These are phyloP conservation scores for Phycodurus eques DNA, from an alignment of 2,113 vertebrate genomes.

Conservation along the genomic window DNA sequence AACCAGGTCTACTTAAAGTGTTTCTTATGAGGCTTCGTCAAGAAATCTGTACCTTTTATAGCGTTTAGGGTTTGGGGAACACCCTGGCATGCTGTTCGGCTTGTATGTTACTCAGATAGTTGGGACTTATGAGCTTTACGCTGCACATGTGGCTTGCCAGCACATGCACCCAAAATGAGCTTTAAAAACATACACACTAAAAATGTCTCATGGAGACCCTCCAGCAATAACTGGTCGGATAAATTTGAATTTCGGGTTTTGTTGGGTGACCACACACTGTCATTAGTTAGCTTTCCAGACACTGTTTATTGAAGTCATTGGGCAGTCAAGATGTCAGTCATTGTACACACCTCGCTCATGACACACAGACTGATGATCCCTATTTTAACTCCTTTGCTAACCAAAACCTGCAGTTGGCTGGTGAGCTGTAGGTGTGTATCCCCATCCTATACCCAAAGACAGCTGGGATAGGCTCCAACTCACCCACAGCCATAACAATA, in stretches of 20 bases:
- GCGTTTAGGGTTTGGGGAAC: background rate
- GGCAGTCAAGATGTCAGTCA: background rate
- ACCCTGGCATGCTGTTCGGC: constrained; percentile 1
- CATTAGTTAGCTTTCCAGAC: background rate
- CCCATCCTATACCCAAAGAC: background rate
- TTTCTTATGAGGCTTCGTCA: background rate
- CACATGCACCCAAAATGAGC: background rate
- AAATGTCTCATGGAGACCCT: background rate
- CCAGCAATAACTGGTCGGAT: background rate
- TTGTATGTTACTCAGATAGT: background rate
- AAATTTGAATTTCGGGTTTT: background rate
- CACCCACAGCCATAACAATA: no score
- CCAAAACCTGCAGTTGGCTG: background rate
- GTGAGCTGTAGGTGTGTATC: background rate
- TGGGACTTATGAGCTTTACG: constrained; percentile 3
- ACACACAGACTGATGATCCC: background rate
- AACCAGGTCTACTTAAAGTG: background rate
- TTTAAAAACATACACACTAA: background rate
- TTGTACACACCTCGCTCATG: background rate
- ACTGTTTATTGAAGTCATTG: background rate
- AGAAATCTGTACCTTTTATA: background rate
- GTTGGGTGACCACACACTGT: background rate
- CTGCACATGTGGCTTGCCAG: background rate
- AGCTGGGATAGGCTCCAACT: background rate
- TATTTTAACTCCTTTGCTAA: background rate